Evolutionary conservation across 2,888 invertebrate genomes (phyloP), one percentile per base, ranked within the genome.

Genomic region (Coelogynopora nodosa): DNA sequence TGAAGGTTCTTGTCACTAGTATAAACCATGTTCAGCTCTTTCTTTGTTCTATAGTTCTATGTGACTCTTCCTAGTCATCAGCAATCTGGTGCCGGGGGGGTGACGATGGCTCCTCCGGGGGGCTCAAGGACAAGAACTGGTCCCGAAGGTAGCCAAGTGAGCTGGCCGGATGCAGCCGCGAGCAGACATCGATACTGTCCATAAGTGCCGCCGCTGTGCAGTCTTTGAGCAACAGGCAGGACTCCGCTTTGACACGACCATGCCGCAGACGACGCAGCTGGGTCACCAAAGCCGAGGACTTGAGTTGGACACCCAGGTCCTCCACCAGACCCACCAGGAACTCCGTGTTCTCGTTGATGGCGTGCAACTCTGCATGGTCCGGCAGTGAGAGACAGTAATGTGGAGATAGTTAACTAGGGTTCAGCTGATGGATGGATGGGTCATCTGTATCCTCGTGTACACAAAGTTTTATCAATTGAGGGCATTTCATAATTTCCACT

Each of bases 181-280:
- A 49, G 49, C 49, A 49, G 18, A 49, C 10, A 49, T 49, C 18
- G 49, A 49, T 18, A 5, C 49, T 18, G 10, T 49, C 49, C 5
- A 49, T 49, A 18, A 49, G 5, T 5, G 49, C 5, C 5, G 49
- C 18, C 10, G 49, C 10, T 13, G 49, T 49, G 18, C 49, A 84
- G n/a, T 84, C 84, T 49, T 49, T 84, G 10, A 84, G 31, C 26
- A 74, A 67, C 2, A 84, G 27, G 1, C 49, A 80, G 31, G 27
- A 29, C 2, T 84, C 84, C 0, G 84, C 84, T 10, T 30, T 84
- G 31, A 84, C 27, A n/a, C 84, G 49, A 23, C 84, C 84, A 0
- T 84, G 84, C 18, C 84, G 84, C 30, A 84, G 30, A 18, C 84
- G 67, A 13, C 84, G 84, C 10, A 30, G 27, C 49, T 84, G n/a